phyloP scores from a whole-genome alignment of 2,888 invertebrate genomes.

The Parnassius mnemosyne region DNA sequence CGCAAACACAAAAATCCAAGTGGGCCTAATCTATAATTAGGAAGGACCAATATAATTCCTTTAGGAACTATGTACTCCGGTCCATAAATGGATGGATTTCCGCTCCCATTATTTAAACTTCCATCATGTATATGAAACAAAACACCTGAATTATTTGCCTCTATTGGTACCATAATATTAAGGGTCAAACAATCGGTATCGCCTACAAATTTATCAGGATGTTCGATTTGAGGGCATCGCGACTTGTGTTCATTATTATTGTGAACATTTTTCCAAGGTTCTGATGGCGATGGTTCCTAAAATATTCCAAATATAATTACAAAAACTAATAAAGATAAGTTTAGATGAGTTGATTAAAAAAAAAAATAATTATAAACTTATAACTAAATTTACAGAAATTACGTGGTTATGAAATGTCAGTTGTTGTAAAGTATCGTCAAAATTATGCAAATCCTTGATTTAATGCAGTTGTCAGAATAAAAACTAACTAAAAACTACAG shows the following conservation, averaged over 20 bases:
- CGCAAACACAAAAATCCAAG: constrained; percentile 64
- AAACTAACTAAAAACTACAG: no score
- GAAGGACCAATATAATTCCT: constrained; percentile 56
- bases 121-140: constrained; percentile 68
- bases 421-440: no score
- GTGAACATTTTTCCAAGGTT: constrained; percentile 38
- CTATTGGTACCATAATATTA: constrained; percentile 54
- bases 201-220: constrained; percentile 40
- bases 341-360: no score
- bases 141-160: constrained; percentile 44
- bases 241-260: constrained; percentile 42
- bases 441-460: no score
- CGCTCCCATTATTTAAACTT: constrained; percentile 53
- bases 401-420: no score
- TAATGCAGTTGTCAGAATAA: no score
- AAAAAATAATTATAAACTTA: no score
- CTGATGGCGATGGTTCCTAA: constrained; percentile 48
- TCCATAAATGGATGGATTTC: constrained; percentile 55
- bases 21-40: constrained; percentile 65
- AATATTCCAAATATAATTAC: constrained; percentile 22
- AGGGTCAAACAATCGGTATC: constrained; percentile 59
- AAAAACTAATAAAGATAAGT: no score
- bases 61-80: constrained; percentile 56
- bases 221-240: constrained; percentile 53
- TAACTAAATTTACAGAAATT: no score